Percentiles rank a stretch among this genome's conserved stretches.
Evolutionary conservation across 2,888 invertebrate species (phyloP).

Genomic region (Hylaea fasciaria): DNA sequence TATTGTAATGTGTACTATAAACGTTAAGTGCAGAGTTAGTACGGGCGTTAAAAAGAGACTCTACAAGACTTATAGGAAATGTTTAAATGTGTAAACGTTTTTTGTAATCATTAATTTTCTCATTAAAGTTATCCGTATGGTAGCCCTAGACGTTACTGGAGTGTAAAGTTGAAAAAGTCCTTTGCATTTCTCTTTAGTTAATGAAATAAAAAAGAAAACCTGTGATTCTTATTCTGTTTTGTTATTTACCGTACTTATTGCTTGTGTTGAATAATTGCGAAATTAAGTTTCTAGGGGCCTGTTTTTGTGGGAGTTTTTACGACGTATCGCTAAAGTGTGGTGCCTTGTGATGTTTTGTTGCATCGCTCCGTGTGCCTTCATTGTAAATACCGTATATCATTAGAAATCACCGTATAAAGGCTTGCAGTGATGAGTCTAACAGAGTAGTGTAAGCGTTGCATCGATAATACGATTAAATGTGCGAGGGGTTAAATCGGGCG

Average conservation of each 20-base stretch:
- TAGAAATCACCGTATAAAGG: too few relatives aligned
- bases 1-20: slow-evolving; percentile 69
- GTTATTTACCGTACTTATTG: slow-evolving; percentile 51
- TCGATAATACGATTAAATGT: too few relatives aligned
- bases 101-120: slow-evolving; percentile 83
- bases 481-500: too few relatives aligned
- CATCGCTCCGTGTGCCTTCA: neutral
- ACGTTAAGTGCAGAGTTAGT: slow-evolving; percentile 74
- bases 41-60: slow-evolving; percentile 73
- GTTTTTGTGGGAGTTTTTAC: slow-evolving; percentile 4
- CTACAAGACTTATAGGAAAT: slow-evolving; percentile 84
- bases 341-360: neutral
- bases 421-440: too few relatives aligned
- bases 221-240: slow-evolving; percentile 79
- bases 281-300: neutral
- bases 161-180: slow-evolving; percentile 66
- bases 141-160: slow-evolving; percentile 81
- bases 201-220: slow-evolving; percentile 80
- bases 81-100: slow-evolving; percentile 81
- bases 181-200: slow-evolving; percentile 84
- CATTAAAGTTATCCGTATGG: slow-evolving; percentile 77
- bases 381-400: neutral
- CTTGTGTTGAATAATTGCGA: slow-evolving; percentile 11
- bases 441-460: too few relatives aligned
- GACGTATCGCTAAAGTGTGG: neutral